Evolutionary conservation across 2,113 vertebrate species (phyloP).

Genomic region (Oncorhynchus mykiss): DNA sequence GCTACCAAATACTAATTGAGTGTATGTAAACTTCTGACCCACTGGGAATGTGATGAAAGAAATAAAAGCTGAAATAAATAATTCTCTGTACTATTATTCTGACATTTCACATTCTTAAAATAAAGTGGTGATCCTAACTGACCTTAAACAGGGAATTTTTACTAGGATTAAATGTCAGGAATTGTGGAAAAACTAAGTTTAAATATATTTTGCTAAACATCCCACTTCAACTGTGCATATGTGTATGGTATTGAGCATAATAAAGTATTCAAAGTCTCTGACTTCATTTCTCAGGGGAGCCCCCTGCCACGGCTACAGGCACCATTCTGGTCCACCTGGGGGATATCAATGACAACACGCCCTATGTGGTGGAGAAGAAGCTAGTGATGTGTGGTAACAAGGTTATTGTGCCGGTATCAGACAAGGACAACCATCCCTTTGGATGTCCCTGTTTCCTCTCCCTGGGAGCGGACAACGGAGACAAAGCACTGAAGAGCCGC

Average conservation of each 20-base stretch:
- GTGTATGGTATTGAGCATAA: neutral
- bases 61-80: too few species aligned
- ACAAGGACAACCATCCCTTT: conserved; percentile 13
- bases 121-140: too few species aligned
- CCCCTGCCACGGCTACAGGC: conserved; percentile 66
- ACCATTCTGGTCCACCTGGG: conserved; percentile 71
- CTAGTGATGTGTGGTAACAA: conserved; percentile 66
- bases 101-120: too few species aligned
- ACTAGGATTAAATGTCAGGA: too few species aligned
- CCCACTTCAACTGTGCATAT: neutral
- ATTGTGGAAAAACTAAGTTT: too few species aligned
- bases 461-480: conserved; percentile 39
- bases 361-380: conserved; percentile 48
- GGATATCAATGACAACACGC: conserved; percentile 74
- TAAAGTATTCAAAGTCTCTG: neutral
- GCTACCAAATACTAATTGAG: too few species aligned
- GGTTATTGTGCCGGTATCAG: conserved; percentile 40
- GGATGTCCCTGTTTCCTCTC: conserved; percentile 67
- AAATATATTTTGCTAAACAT: too few species aligned
- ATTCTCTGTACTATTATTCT: too few species aligned
- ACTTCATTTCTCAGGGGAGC: conserved; percentile 60
- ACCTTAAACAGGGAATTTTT: too few species aligned
- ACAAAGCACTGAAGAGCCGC: conserved; percentile 7
- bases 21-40: too few species aligned
- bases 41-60: too few species aligned